Conservation (phyloP, 53 echinoderm and acorn worm species). For the Arbacia lixula region DNA sequence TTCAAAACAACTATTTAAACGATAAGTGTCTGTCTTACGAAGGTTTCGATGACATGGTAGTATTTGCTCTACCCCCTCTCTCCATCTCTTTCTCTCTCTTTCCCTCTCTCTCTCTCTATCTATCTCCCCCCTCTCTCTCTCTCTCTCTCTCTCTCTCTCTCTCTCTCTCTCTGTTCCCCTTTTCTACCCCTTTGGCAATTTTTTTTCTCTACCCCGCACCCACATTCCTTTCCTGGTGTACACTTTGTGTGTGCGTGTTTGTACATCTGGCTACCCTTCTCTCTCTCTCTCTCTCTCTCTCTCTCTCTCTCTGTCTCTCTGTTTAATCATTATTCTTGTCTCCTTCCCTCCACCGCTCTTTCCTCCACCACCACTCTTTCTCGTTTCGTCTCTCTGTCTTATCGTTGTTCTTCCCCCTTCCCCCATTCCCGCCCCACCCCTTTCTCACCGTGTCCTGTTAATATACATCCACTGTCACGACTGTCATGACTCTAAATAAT, state of each 20-base stretch:
- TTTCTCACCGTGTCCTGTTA: no score
- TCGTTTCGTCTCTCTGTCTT: no score
- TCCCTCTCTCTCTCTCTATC: background rate
- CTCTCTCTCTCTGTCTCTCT: background rate
- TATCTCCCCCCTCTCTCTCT: background rate
- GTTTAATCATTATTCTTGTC: background rate
- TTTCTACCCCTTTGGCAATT: no score
- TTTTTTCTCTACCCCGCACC: no score
- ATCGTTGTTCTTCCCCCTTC: no score
- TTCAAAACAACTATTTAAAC: no score
- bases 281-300: background rate
- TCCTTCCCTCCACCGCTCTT: background rate
- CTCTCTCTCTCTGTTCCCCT: background rate
- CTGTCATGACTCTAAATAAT: no score
- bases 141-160: background rate
- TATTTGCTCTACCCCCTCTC: background rate
- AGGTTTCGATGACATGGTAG: no score
- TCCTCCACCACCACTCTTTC: background rate
- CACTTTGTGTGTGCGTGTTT: background rate
- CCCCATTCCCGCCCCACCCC: no score
- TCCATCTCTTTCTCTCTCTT: background rate
- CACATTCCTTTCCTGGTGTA: background rate
- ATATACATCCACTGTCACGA: no score
- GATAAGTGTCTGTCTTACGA: no score
- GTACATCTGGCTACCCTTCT: background rate